Conservation (phyloP, 1,140 invertebrate species). For the Caerostris extrusa region DNA sequence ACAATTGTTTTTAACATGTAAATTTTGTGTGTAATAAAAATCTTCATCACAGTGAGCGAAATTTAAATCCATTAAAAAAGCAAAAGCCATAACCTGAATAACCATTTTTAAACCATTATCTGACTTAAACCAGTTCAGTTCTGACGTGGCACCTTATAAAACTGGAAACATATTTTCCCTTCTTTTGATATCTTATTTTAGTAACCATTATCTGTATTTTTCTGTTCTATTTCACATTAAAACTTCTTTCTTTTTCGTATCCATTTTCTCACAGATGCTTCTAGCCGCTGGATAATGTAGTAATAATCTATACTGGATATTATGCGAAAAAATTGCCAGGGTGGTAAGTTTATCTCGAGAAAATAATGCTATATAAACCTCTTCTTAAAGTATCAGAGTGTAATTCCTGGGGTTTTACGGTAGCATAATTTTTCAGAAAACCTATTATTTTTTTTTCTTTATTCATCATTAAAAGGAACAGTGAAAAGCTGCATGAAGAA, state of each 20-base stretch:
- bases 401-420: not conserved
- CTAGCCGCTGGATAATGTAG: constrained; percentile 19
- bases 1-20: too few relatives aligned
- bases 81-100: not conserved
- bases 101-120: not conserved
- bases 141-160: constrained; percentile 33
- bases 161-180: constrained; percentile 48
- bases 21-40: too few relatives aligned
- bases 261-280: constrained; percentile 27
- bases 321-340: constrained; percentile 3
- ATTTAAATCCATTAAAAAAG: too few relatives aligned
- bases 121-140: not conserved
- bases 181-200: constrained; percentile 68
- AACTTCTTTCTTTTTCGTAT: constrained; percentile 10
- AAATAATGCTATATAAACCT: constrained; percentile 45
- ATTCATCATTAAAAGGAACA: constrained; percentile 15
- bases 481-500: not conserved
- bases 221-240: constrained; percentile 64
- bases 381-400: constrained; percentile 39
- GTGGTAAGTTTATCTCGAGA: constrained; percentile 42
- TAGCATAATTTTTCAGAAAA: constrained; percentile 8
- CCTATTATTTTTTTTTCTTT: constrained; percentile 6
- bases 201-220: constrained; percentile 63
- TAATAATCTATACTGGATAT: constrained; percentile 52
- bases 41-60: too few relatives aligned